Percentiles rank a stretch among this genome's conserved stretches.
These are phyloP conservation scores for Orchestia grillus DNA, from an alignment of 1,140 invertebrate species.

Conservation along the genomic window DNA sequence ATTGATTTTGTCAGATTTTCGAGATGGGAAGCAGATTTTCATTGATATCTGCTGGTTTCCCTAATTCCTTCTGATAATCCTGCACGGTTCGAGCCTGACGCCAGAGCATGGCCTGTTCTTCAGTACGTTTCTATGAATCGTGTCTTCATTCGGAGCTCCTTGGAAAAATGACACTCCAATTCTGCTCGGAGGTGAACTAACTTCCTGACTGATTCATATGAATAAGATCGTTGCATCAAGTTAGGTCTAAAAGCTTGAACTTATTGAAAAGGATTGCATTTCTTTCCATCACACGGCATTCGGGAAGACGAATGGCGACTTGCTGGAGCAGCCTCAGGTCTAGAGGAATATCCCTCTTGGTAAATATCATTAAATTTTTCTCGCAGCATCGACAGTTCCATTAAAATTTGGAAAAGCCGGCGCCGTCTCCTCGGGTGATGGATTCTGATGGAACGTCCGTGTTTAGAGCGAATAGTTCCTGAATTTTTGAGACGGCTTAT, in stretches of 20 bases:
- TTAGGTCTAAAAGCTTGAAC: not conserved
- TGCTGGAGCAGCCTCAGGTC: no score
- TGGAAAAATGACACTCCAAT: not conserved
- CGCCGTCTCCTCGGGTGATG: not conserved
- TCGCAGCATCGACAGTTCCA: not conserved
- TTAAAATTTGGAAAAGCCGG: not conserved
- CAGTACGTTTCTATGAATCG: not conserved
- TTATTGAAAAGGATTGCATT: not conserved
- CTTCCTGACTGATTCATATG: not conserved
- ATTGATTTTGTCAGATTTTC: not conserved
- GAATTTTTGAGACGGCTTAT: not conserved
- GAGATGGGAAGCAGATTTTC: not conserved
- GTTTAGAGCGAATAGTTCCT: not conserved
- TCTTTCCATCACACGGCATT: not conserved
- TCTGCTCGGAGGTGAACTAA: not conserved
- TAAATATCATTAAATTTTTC: not conserved
- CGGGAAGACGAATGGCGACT: not conserved
- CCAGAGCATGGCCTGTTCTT: not conserved
- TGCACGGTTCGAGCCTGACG: not conserved
- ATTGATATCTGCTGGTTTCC: not conserved
- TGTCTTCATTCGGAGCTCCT: not conserved
- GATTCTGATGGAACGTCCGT: slow-evolving; percentile 6
- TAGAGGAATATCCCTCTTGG: not conserved
- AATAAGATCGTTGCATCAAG: not conserved
- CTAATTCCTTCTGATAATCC: not conserved